Conservation (phyloP, 2,113 vertebrate species). For the Columbina picui region DNA sequence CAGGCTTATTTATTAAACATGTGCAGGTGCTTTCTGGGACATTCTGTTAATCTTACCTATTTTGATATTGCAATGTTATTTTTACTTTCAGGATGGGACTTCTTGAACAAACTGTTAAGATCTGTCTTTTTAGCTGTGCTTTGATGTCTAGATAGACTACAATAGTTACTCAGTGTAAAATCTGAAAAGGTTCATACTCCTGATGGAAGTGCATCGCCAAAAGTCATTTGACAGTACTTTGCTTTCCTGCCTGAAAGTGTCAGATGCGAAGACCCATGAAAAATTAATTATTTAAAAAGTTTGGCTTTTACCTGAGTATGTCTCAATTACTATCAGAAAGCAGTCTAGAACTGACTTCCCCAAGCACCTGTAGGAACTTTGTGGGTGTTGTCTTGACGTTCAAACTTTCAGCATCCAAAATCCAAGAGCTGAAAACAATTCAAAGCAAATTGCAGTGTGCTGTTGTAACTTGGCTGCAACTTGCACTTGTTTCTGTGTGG, state of each 20-base stretch:
- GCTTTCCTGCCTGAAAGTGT: rapidly evolving
- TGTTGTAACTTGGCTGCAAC: neutral
- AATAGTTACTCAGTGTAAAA: neutral
- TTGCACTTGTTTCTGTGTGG: neutral
- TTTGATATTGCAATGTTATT: neutral
- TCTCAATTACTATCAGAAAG: neutral
- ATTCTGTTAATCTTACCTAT: neutral
- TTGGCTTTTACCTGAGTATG: neutral
- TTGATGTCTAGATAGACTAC: neutral
- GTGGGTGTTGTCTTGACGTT: neutral
- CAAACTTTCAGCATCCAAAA: neutral
- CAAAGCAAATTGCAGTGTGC: neutral
- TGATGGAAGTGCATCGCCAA: neutral
- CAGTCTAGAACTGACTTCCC: neutral
- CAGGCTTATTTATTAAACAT: neutral
- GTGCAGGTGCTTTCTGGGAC: neutral
- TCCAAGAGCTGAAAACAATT: neutral
- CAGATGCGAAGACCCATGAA: neutral
- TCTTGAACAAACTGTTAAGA: neutral
- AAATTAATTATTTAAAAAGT: neutral
- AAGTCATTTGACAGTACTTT: neutral
- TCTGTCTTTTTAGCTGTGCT: neutral
- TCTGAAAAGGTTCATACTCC: neutral
- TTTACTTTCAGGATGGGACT: neutral
- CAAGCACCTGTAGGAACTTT: neutral